Evolutionary conservation across 1,140 invertebrate genomes (phyloP).

Genomic region (Dreissena rostriformis): DNA sequence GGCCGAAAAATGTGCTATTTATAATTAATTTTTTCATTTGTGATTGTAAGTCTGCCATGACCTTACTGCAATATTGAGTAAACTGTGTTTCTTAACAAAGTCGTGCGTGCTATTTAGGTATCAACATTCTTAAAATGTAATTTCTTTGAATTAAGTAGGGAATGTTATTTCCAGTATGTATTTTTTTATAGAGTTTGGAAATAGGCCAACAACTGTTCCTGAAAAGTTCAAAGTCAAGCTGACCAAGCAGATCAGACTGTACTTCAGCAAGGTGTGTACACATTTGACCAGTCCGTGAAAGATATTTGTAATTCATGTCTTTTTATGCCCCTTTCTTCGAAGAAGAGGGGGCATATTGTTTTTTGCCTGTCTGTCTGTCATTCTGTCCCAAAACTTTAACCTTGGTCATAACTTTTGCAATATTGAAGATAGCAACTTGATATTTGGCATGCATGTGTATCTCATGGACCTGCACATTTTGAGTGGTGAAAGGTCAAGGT

Average conservation of each 20-base stretch:
- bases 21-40: neutral
- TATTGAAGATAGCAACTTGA: no score
- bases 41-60: neutral
- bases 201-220: neutral
- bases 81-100: neutral
- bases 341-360: no score
- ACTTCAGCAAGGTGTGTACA: conserved; percentile 39
- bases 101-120: neutral
- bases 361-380: no score
- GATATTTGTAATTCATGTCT: neutral
- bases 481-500: no score
- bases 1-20: neutral
- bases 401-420: no score
- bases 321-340: no score
- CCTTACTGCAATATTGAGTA: neutral
- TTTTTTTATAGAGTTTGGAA: neutral
- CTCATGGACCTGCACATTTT: no score
- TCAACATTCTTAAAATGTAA: neutral
- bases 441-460: no score
- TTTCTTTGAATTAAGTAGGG: neutral
- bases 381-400: no score
- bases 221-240: conserved; percentile 25
- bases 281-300: neutral
- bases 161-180: neutral
- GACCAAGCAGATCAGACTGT: conserved; percentile 16